Evolutionary conservation across 2,888 invertebrate genomes (phyloP).

Genomic region (Tetragnatha montana): DNA sequence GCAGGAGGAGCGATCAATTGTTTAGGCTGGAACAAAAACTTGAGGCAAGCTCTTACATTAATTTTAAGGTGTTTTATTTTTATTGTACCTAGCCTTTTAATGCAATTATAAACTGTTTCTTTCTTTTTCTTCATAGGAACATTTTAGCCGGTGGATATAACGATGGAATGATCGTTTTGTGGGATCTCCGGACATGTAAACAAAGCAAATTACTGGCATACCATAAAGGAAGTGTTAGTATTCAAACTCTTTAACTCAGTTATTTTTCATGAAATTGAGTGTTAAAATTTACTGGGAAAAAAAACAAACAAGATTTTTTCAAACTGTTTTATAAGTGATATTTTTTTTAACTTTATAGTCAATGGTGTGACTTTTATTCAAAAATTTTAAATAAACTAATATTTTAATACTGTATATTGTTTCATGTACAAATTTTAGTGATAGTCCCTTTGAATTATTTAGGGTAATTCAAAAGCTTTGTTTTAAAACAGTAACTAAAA

Average conservation of each 20-base stretch:
- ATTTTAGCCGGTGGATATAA: conserved; percentile 95
- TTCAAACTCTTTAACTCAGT: neutral
- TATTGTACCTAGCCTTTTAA: no score
- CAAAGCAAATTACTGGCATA: conserved; percentile 85
- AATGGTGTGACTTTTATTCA: neutral
- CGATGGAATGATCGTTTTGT: conserved; percentile 89
- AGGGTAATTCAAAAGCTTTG: no score
- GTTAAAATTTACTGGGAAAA: neutral
- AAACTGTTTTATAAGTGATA: neutral
- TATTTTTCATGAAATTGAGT: neutral
- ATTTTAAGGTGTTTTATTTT: no score
- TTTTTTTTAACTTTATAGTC: neutral
- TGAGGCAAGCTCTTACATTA: no score
- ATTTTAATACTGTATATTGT: no score
- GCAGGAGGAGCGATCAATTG: no score
- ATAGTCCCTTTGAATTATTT: no score
- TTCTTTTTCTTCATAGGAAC: conserved; percentile 80
- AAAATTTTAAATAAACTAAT: neutral
- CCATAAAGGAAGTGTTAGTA: conserved; percentile 84
- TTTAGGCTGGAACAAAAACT: no score
- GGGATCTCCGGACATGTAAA: conserved; percentile 90
- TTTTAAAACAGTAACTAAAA: no score
- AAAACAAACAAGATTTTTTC: neutral
- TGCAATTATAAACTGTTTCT: neutral
- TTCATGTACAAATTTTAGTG: no score